phyloP scores from a whole-genome alignment of 92 coral and sea anemone species.

The Bergia sp. region DNA sequence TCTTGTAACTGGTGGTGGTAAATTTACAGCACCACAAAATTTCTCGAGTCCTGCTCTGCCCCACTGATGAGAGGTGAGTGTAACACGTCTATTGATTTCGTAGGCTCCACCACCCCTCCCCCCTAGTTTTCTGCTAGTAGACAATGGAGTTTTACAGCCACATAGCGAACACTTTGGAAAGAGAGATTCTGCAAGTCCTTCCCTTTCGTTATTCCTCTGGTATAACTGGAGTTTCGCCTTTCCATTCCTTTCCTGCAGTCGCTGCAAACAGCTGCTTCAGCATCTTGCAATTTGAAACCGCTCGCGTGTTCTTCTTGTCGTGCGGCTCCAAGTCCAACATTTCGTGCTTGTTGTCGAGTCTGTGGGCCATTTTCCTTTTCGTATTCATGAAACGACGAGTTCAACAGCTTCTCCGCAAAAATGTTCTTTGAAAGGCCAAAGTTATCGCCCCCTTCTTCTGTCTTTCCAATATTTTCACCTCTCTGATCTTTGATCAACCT shows the following conservation, averaged over 20 bases:
- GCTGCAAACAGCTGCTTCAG: neutral
- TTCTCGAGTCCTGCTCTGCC: neutral
- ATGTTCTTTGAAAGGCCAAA: no score
- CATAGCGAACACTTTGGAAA: slow-evolving; percentile 44
- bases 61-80: neutral
- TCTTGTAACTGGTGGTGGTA: slow-evolving; percentile 63
- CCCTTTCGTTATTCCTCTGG: slow-evolving; percentile 45
- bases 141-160: slow-evolving; percentile 35
- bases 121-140: slow-evolving; percentile 31
- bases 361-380: no score
- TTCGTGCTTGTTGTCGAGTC: no score
- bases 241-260: slow-evolving; percentile 3
- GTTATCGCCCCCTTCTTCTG: no score
- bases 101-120: slow-evolving; percentile 55
- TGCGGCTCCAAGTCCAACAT: no score
- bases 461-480: no score
- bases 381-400: no score
- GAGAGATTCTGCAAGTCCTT: no score
- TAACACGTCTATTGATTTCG: slow-evolving; percentile 57
- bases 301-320: no score
- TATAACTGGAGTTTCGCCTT: slow-evolving; percentile 40
- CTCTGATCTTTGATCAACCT: no score
- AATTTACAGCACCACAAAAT: slow-evolving; percentile 40
- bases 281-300: no score
- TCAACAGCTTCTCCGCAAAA: no score